Percentiles rank a stretch among this genome's conserved stretches.
Conservation (phyloP, 2,113 vertebrate genomes). For the Paralichthys olivaceus region DNA sequence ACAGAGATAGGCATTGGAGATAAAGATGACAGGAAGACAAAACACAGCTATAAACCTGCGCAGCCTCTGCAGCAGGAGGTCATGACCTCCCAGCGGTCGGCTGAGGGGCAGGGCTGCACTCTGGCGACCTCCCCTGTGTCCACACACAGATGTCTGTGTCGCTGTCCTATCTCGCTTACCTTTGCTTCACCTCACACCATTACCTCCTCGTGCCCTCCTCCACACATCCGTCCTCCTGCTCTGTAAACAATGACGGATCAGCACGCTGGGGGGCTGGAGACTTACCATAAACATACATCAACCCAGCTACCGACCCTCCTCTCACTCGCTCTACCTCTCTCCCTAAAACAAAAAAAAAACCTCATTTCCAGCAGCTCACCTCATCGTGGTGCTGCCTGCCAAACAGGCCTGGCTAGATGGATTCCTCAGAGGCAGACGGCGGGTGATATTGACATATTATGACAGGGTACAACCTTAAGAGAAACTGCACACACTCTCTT, state of each 20-base stretch:
- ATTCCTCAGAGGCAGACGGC: constrained; percentile 48
- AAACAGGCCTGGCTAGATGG: constrained; percentile 48
- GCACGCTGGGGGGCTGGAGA: constrained; percentile 38
- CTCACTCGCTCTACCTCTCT: constrained; percentile 1
- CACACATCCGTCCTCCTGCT: constrained; percentile 43
- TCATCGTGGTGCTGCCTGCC: constrained; percentile 25
- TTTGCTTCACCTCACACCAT: constrained; percentile 51
- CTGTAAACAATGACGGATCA: constrained; percentile 64
- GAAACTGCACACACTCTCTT: background rate
- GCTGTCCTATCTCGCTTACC: constrained; percentile 16
- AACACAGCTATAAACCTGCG: constrained; percentile 33
- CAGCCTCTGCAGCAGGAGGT: constrained; percentile 22
- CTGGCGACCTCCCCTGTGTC: background rate
- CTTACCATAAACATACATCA: constrained; percentile 56
- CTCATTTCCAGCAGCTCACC: constrained; percentile 24
- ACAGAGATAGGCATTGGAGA: background rate
- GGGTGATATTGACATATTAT: constrained; percentile 51
- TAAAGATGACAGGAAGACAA: constrained; percentile 27
- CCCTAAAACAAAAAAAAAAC: background rate
- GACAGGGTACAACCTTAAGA: constrained; percentile 24
- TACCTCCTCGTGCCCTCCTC: constrained; percentile 1
- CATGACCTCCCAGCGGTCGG: constrained; percentile 36
- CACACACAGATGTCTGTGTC: constrained; percentile 19
- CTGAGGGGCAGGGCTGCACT: constrained; percentile 7
- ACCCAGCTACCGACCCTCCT: constrained; percentile 13